Evolutionary conservation across 2,888 invertebrate genomes (phyloP), one percentile per base, ranked within the genome.

Genomic region (Eilema depressum): DNA sequence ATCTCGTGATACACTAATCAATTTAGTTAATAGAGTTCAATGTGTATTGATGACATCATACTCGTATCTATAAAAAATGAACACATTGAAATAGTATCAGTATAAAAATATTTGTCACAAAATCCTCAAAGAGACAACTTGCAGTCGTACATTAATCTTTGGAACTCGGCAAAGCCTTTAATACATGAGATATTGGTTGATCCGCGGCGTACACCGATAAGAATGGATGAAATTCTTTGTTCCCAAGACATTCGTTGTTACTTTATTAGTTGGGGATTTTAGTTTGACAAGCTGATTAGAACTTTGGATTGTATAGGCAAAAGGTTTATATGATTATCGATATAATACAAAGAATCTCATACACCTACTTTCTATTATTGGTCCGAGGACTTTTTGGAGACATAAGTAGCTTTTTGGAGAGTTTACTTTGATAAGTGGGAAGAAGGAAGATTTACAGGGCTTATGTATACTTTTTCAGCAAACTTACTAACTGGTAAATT

Each of bases 111-210:
- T 71, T 68, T 28, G n/a, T 53, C 62, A 33, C 23, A 65, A 68
- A 71, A 75, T 69, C 66, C 64, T 62, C 67, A 41, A 75, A 73
- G 75, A 80, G 76, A 84, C 81, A 86, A 86, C 80, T 75, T 78
- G 75, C 77, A 83, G 84, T 81, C 79, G 75, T 78, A 83, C 85
- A 86, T 90, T 89, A 86, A 87, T 91, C 86, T 88, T 83, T 80
- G 78, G 81, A 85, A 87, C 86, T 90, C 86, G 74, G 85, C 80
- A 90, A 92, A 92, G 90, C 92, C 89, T 90, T 91, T 91, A 91
- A 92, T 88, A 86, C 91, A 84, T 83, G 83, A 86, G 85, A 89
- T 87, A 84, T 86, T 80, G 83, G 80, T 77, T 79, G 75, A 78
- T 78, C 66, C 75, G 78, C 74, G 81, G 81, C 71, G 78, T 69